Evolutionary conservation across 2,797 vertebrate genomes (phyloP), one percentile per base, ranked within the genome.

Genomic region (Thripadectes ignobilis): DNA sequence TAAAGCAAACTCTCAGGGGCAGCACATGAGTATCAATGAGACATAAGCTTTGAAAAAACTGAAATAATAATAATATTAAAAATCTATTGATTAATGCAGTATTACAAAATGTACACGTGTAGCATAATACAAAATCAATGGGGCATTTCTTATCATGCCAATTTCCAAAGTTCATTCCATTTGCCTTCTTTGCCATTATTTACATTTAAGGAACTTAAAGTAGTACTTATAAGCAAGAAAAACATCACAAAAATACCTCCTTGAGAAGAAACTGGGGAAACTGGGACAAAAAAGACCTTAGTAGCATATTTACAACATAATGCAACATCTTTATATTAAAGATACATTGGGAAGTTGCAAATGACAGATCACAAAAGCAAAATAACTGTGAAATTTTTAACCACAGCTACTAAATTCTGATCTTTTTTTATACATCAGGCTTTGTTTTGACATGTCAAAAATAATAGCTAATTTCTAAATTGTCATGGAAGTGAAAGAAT

Each of bases 391-490:
- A 65, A 51, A 14, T 34, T 87, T 84, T 81, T 76, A 91, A 71
- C 74, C 18, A 65, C 67, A 88, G 69, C 49, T 69, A 68, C 15
- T 17, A 86, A 82, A 88, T 71, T 34, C 74, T 71, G 46, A 7
- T 18, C 5, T 54, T 81, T 68, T 87, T 72, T 32, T 4, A 88
- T 84, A 94, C 66, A 88, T 71, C 45, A 32, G 46, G 52, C 24
- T 84, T 92, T 93, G 69, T 87, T 95, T 92, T 93, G 85, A 89
- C 92, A 87, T 61, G 61, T 63, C 66, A 88, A 87, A 92, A 67
- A 76, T 69, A 94, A 92, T 58, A 93, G 83, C 88, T 73, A 73
- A 94, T 94, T 88, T 87, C 71, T 67, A 93, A 93, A 83, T 84
- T 95, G 69, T 84, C 94, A 76, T 9, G 45, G n/a, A 84, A 90